phyloP scores from a whole-genome alignment of 2,113 vertebrate species.

The Syngnathus typhle region DNA sequence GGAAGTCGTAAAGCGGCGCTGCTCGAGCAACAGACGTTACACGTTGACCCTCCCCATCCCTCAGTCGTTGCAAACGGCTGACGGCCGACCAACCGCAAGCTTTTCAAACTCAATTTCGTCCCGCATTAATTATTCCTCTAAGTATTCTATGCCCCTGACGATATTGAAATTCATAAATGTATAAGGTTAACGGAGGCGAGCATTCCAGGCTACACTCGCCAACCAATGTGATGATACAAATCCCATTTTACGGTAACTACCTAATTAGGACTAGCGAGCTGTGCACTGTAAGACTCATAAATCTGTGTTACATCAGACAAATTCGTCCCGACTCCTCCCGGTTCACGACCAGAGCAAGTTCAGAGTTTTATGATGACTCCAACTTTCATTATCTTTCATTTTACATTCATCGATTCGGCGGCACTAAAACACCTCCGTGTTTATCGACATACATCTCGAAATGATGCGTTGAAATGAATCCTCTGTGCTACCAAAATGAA shows the following conservation, averaged over 20 bases:
- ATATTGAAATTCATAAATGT: constrained; percentile 63
- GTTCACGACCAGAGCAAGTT: constrained; percentile 46
- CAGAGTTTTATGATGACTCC: constrained; percentile 52
- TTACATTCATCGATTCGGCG: constrained; percentile 46
- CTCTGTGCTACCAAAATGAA: constrained; percentile 48
- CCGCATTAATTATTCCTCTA: constrained; percentile 70
- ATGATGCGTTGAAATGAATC: constrained; percentile 52
- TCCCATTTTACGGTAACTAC: constrained; percentile 59
- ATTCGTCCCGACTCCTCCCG: constrained; percentile 33
- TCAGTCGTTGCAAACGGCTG: constrained; percentile 56
- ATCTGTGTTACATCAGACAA: constrained; percentile 63
- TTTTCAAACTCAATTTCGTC: constrained; percentile 70
- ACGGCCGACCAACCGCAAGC: constrained; percentile 62
- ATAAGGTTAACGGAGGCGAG: constrained; percentile 51
- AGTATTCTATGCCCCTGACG: constrained; percentile 58
- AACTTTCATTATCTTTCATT: constrained; percentile 63
- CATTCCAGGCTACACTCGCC: constrained; percentile 57
- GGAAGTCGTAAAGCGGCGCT: constrained; percentile 67
- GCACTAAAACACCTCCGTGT: constrained; percentile 41
- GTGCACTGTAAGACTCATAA: constrained; percentile 49
- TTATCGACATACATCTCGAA: constrained; percentile 43
- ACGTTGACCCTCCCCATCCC: constrained; percentile 67
- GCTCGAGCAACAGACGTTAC: constrained; percentile 65
- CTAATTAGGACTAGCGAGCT: constrained; percentile 63
- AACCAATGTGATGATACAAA: constrained; percentile 59